Percentiles rank a stretch among this genome's conserved stretches.
Conservation (phyloP, 2,113 vertebrate genomes). For the Pterocles gutturalis region DNA sequence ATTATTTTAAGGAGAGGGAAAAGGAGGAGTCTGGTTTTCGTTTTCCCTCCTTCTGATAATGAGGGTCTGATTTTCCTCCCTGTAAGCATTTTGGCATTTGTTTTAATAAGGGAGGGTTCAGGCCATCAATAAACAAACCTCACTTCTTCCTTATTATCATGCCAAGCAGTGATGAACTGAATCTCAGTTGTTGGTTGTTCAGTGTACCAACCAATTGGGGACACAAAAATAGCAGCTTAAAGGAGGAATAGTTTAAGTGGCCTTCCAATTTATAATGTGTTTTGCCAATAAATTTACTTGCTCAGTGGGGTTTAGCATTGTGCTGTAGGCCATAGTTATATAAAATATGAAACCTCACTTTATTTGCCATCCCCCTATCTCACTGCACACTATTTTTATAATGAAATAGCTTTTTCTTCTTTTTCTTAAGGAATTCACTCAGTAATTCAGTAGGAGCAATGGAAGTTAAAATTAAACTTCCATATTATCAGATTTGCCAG, state of each 20-base stretch:
- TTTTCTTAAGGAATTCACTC: constrained; percentile 24
- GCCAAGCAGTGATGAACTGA: not conserved
- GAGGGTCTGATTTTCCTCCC: not conserved
- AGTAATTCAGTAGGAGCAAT: not conserved
- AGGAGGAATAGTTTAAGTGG: constrained; percentile 29
- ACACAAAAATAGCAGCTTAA: constrained; percentile 21
- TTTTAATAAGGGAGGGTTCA: not conserved
- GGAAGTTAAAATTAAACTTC: constrained; percentile 48
- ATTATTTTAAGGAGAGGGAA: not conserved
- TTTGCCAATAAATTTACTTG: constrained; percentile 53
- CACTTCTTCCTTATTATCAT: not conserved
- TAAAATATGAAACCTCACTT: not conserved
- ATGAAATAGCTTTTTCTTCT: constrained; percentile 13
- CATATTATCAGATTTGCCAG: constrained; percentile 40
- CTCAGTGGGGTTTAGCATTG: constrained; percentile 15
- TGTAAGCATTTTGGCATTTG: not conserved
- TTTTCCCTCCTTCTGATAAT: not conserved
- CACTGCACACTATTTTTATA: constrained; percentile 2
- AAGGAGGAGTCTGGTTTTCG: not conserved
- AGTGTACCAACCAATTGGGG: not conserved
- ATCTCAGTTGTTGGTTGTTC: not conserved
- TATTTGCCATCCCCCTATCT: not conserved
- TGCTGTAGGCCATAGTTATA: constrained; percentile 25
- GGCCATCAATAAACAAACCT: not conserved
- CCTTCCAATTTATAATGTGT: constrained; percentile 21